These are phyloP conservation scores for Metalampra italica DNA, from an alignment of 2,888 invertebrate genomes.

Conservation along the genomic window DNA sequence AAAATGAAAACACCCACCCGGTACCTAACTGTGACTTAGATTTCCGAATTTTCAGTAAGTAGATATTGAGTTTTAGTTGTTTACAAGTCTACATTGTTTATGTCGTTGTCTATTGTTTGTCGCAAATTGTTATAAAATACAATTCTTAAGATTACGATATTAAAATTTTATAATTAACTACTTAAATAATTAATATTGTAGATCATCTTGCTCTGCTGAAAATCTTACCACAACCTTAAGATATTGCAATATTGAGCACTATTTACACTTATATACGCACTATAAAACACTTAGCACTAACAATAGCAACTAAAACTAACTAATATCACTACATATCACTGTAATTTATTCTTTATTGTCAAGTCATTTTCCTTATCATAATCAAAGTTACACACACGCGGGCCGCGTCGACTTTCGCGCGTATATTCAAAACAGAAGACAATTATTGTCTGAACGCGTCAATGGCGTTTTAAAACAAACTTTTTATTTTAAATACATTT, in stretches of 20 bases:
- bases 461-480: conserved; percentile 12
- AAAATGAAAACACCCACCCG: no score
- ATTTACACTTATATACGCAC: conserved; percentile 8
- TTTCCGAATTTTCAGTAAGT: no score
- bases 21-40: no score
- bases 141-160: no score
- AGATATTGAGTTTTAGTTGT: not conserved
- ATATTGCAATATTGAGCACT: conserved; percentile 29
- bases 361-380: conserved; percentile 25
- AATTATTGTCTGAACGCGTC: not conserved
- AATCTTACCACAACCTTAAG: conserved; percentile 31
- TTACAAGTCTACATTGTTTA: no score
- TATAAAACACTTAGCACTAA: conserved; percentile 11
- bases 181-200: not conserved
- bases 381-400: conserved; percentile 21
- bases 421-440: conserved; percentile 22
- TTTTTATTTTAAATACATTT: conserved; percentile 34
- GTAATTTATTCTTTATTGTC: conserved; percentile 22
- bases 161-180: no score
- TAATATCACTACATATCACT: conserved; percentile 14
- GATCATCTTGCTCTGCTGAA: conserved; percentile 26
- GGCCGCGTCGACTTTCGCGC: conserved; percentile 36
- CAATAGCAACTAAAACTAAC: conserved; percentile 8
- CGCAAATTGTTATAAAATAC: no score
- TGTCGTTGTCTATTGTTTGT: no score